Conservation (phyloP, 2,888 invertebrate species). For the Rhagophthalmus giganteus region DNA sequence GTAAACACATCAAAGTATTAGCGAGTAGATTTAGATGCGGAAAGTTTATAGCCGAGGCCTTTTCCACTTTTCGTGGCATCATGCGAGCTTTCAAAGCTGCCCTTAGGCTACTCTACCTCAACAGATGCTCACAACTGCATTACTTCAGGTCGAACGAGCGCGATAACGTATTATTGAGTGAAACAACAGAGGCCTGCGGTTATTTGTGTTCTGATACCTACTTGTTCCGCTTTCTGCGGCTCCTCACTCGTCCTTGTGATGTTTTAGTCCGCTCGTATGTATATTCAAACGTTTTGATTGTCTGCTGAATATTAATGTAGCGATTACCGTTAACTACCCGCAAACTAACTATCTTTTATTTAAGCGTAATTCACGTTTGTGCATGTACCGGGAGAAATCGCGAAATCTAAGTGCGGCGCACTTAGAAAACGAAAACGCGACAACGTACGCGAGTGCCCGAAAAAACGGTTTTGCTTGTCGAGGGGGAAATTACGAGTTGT, state of each 20-base stretch:
- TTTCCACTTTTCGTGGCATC: conserved; percentile 25
- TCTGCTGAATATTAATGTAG: conserved; percentile 39
- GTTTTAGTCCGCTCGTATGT: conserved; percentile 38
- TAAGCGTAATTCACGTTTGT: neutral
- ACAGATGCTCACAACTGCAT: conserved; percentile 54
- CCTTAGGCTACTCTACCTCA: conserved; percentile 42
- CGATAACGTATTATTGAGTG: conserved; percentile 56
- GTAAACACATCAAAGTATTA: conserved; percentile 44
- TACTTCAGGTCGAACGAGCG: conserved; percentile 54
- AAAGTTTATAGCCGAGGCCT: conserved; percentile 20
- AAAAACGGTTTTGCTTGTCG: too few species aligned
- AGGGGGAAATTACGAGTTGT: too few species aligned
- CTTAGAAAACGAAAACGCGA: neutral
- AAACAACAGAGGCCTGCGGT: conserved; percentile 51
- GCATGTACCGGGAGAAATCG: neutral
- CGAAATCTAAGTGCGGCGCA: neutral
- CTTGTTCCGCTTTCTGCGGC: conserved; percentile 27
- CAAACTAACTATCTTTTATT: conserved; percentile 3
- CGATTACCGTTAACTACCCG: conserved; percentile 22
- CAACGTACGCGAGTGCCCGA: neutral
- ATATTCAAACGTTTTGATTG: conserved; percentile 41
- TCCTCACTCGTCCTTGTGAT: conserved; percentile 31
- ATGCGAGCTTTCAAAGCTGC: conserved; percentile 30
- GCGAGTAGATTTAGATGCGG: conserved; percentile 25
- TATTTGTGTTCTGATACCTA: conserved; percentile 50